These are phyloP conservation scores for Ophonus ardosiacus DNA, from an alignment of 2,888 invertebrate species.

Conservation along the genomic window DNA sequence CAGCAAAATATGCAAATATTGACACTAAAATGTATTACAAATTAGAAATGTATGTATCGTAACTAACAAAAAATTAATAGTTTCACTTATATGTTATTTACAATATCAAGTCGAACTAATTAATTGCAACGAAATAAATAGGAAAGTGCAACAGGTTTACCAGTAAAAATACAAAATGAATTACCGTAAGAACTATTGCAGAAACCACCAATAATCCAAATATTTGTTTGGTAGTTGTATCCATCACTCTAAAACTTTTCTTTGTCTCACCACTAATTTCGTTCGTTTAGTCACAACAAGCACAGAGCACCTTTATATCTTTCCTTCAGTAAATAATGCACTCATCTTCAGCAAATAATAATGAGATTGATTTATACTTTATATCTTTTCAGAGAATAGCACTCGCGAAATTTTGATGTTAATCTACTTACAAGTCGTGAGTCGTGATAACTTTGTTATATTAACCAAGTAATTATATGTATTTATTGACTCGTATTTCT, in stretches of 20 bases:
- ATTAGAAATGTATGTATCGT: not conserved
- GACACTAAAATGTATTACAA: not conserved
- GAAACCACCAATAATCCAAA: constrained; percentile 31
- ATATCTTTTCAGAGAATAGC: not conserved
- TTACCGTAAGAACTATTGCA: constrained; percentile 21
- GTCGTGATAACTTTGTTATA: not conserved
- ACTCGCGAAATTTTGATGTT: constrained; percentile 8
- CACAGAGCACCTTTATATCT: constrained; percentile 40
- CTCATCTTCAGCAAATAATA: constrained; percentile 51
- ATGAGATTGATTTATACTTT: constrained; percentile 48
- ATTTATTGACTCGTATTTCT: constrained; percentile 36
- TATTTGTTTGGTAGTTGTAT: constrained; percentile 1
- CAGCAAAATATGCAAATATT: not conserved
- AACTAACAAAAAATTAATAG: not conserved
- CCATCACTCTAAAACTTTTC: not conserved
- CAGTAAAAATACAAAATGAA: not conserved
- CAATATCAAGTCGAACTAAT: not conserved
- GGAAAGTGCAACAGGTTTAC: not conserved
- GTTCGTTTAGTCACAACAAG: constrained; percentile 6
- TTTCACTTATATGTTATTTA: not conserved
- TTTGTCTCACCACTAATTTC: constrained; percentile 16
- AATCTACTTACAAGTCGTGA: not conserved
- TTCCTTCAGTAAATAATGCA: constrained; percentile 43
- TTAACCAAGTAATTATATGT: constrained; percentile 4
- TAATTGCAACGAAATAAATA: not conserved